These are phyloP conservation scores for Tarsius wallacei DNA, from an alignment of 2,797 vertebrate species.

Conservation along the genomic window DNA sequence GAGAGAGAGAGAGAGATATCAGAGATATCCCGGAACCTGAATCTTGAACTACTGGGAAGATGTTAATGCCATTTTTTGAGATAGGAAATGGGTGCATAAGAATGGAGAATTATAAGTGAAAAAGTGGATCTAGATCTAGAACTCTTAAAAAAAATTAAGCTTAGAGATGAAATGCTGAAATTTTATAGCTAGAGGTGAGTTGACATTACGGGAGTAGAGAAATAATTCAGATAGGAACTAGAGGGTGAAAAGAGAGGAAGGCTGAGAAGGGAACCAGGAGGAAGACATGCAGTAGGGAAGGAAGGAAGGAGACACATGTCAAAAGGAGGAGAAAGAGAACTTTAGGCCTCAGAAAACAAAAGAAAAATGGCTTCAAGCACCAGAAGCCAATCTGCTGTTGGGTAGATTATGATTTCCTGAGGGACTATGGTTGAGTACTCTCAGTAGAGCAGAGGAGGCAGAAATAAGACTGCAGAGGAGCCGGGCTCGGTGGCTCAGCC, in stretches of 20 bases:
- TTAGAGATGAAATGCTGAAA: neutral
- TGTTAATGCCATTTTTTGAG: neutral
- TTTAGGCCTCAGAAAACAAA: neutral
- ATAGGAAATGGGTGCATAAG: neutral
- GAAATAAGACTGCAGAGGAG: neutral
- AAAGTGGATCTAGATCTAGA: neutral
- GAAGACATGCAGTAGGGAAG: neutral
- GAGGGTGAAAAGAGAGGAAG: neutral
- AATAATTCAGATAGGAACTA: neutral
- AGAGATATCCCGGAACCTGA: neutral
- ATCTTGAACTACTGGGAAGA: conserved; percentile 14
- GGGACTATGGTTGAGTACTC: neutral
- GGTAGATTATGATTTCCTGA: neutral
- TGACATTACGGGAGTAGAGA: neutral
- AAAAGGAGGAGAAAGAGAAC: neutral
- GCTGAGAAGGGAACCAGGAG: neutral
- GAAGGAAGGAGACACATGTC: neutral
- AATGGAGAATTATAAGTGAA: neutral
- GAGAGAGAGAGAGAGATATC: neutral
- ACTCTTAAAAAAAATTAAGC: neutral
- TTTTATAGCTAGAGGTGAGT: neutral
- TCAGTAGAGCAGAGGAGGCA: neutral
- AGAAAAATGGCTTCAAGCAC: neutral
- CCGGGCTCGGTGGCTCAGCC: no score
- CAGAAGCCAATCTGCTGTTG: neutral